These are phyloP conservation scores for Eristalis intricaria DNA, from an alignment of 2,888 invertebrate genomes.

Conservation along the genomic window DNA sequence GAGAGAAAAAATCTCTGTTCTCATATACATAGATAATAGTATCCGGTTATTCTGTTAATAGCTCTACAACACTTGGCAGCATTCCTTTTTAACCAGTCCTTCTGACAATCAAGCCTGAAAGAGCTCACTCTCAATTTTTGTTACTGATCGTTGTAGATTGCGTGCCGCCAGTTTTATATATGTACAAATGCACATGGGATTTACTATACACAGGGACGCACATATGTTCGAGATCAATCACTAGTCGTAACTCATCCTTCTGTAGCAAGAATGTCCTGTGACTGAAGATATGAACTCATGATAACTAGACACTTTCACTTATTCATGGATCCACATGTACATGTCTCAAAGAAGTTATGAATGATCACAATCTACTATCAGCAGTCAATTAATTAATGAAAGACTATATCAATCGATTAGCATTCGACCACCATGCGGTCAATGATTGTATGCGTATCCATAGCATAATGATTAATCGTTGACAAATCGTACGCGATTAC, in stretches of 20 bases:
- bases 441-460: conserved; percentile 19
- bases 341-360: background rate
- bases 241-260: background rate
- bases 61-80: background rate
- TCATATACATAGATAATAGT: background rate
- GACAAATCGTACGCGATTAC: conserved; percentile 69
- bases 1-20: background rate
- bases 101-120: background rate
- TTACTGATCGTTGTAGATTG: background rate
- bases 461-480: conserved; percentile 63
- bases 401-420: background rate
- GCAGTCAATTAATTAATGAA: background rate
- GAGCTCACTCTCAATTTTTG: background rate
- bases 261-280: background rate
- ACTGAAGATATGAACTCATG: background rate
- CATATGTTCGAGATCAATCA: background rate
- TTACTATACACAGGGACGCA: background rate
- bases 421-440: conserved; percentile 28
- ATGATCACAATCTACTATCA: background rate
- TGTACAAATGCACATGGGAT: background rate
- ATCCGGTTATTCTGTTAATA: background rate
- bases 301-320: background rate
- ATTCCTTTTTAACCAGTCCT: background rate
- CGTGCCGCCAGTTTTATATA: background rate
- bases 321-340: background rate